These are phyloP conservation scores for Helicoverpa armigera DNA, from an alignment of 1,140 invertebrate species.

Conservation along the genomic window DNA sequence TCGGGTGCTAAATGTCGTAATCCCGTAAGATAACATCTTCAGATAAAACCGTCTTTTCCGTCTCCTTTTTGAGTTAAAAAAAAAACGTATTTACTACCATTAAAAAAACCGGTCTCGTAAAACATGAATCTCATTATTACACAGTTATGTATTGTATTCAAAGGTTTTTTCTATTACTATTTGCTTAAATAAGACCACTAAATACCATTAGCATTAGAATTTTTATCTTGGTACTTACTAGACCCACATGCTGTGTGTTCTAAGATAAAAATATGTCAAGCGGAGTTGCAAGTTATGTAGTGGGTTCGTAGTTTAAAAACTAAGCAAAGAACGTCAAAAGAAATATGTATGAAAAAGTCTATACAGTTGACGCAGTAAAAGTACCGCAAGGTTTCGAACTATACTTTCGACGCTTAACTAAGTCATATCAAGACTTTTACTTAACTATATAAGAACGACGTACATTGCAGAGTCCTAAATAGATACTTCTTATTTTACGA, in stretches of 20 bases:
- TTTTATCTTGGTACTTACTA: slow-evolving; percentile 10
- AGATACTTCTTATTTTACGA: neutral
- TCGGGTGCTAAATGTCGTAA: too few relatives aligned
- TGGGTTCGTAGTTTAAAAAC: neutral
- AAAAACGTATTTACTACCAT: too few relatives aligned
- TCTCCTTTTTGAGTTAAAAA: too few relatives aligned
- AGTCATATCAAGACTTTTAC: too few relatives aligned
- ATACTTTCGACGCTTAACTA: too few relatives aligned
- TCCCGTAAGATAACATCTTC: too few relatives aligned
- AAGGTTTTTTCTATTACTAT: neutral
- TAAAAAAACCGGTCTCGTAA: too few relatives aligned
- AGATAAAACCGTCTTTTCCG: too few relatives aligned
- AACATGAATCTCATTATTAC: neutral
- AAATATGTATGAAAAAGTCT: too few relatives aligned
- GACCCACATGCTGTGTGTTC: neutral
- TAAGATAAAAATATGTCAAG: slow-evolving; percentile 18
- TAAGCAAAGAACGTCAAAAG: too few relatives aligned
- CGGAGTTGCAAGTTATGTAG: neutral
- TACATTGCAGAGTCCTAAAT: neutral
- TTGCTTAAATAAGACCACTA: neutral
- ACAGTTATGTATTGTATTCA: neutral
- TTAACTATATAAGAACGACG: neutral
- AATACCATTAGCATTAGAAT: slow-evolving; percentile 18
- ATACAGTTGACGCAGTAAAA: too few relatives aligned
- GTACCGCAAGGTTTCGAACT: too few relatives aligned